Conservation (phyloP, 2,797 vertebrate genomes). For the Peromyscus eremicus region DNA sequence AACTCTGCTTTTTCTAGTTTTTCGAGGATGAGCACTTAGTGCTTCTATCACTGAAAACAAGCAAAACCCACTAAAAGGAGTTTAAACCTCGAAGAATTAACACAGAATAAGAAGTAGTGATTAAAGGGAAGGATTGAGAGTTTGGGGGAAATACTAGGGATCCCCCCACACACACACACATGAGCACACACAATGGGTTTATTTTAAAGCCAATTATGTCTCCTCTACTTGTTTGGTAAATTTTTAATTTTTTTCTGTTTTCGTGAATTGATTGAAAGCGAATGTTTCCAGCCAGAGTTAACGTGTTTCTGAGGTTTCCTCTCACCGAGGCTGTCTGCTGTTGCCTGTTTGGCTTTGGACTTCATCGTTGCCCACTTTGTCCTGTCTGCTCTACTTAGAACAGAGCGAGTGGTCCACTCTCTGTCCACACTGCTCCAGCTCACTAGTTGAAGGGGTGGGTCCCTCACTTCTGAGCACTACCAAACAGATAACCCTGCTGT, state of each 20-base stretch:
- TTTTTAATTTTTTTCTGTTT: constrained; percentile 14
- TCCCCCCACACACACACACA: too few relatives aligned
- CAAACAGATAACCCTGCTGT: background rate
- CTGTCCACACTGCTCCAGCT: background rate
- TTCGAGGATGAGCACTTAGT: background rate
- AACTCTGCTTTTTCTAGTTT: constrained; percentile 36
- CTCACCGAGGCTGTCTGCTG: background rate
- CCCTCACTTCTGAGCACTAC: background rate
- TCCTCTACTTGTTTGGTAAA: background rate
- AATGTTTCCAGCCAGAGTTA: constrained; percentile 21
- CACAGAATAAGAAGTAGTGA: constrained; percentile 17
- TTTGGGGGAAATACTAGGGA: background rate
- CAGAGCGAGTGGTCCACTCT: background rate
- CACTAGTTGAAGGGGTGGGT: background rate
- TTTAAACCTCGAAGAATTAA: constrained; percentile 52
- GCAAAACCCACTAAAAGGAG: background rate
- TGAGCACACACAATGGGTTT: background rate
- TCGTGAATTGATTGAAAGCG: constrained; percentile 14
- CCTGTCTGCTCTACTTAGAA: constrained; percentile 18
- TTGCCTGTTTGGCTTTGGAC: background rate
- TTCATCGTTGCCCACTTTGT: background rate
- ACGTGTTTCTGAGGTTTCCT: background rate
- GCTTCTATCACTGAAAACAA: constrained; percentile 11
- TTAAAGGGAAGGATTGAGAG: background rate
- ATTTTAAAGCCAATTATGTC: constrained; percentile 33